These are phyloP conservation scores for Gandaritis pyraliata DNA, from an alignment of 2,888 invertebrate species.

Conservation along the genomic window DNA sequence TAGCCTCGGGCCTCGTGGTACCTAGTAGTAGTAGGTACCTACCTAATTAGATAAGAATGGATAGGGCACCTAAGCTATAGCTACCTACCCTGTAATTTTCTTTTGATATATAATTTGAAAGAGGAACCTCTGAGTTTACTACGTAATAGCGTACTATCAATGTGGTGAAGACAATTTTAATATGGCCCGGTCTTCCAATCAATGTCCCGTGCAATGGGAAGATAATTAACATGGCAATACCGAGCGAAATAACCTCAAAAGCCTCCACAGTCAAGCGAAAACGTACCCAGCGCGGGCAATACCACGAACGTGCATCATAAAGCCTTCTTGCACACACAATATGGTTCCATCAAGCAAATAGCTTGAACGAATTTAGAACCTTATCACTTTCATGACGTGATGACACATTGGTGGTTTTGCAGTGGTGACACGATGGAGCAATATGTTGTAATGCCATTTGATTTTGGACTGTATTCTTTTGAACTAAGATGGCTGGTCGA, in stretches of 20 bases:
- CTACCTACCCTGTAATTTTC: no score
- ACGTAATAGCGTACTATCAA: not conserved
- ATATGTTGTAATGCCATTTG: constrained; percentile 41
- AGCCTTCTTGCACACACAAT: constrained; percentile 48
- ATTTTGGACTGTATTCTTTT: constrained; percentile 46
- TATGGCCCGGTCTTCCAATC: constrained; percentile 22
- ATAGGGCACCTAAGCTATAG: no score
- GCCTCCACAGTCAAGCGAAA: constrained; percentile 71
- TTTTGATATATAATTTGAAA: no score
- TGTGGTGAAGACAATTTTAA: constrained; percentile 5
- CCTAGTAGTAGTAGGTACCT: no score
- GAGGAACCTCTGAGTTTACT: no score
- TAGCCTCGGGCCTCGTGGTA: no score
- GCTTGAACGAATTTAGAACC: constrained; percentile 55
- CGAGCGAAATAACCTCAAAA: constrained; percentile 70
- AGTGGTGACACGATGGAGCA: constrained; percentile 50
- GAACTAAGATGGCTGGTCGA: constrained; percentile 38
- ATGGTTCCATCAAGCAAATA: constrained; percentile 53
- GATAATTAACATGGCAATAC: constrained; percentile 63
- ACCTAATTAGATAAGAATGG: no score
- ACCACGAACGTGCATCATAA: constrained; percentile 57
- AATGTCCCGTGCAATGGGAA: constrained; percentile 45
- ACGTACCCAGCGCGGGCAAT: constrained; percentile 65
- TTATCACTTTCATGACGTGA: constrained; percentile 47
- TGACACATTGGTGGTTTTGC: constrained; percentile 54